Conservation (phyloP, 1,140 invertebrate genomes). For the Cyphomyrmex costatus region DNA sequence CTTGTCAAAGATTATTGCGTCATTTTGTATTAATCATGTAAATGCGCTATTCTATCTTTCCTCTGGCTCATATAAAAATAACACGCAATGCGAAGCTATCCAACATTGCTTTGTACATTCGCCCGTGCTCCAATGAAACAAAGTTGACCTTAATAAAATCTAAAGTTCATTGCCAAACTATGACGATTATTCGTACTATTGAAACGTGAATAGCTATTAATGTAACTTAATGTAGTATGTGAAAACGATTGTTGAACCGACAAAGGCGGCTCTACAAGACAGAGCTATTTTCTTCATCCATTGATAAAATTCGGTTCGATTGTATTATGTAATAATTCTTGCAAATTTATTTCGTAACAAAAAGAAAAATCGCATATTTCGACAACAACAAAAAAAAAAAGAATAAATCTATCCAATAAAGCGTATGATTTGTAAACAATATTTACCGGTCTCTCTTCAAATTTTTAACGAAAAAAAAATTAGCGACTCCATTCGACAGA, state of each 20-base stretch:
- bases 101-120: slow-evolving; percentile 87
- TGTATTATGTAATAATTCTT: background rate
- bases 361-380: background rate
- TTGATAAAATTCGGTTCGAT: background rate
- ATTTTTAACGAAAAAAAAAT: slow-evolving; percentile 59
- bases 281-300: background rate
- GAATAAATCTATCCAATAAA: background rate
- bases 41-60: slow-evolving; percentile 68
- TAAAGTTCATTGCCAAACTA: slow-evolving; percentile 75
- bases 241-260: slow-evolving; percentile 8
- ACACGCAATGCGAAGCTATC: slow-evolving; percentile 85
- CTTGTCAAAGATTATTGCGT: slow-evolving; percentile 76
- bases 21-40: slow-evolving; percentile 70
- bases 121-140: slow-evolving; percentile 86
- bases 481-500: slow-evolving; percentile 42
- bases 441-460: background rate
- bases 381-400: background rate
- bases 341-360: background rate
- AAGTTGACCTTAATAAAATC: slow-evolving; percentile 81
- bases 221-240: slow-evolving; percentile 67
- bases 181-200: slow-evolving; percentile 55
- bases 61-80: slow-evolving; percentile 85
- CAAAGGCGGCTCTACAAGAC: background rate
- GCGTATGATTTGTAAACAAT: background rate
- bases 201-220: slow-evolving; percentile 48